Evolutionary conservation across 2,797 vertebrate genomes (phyloP), one percentile per base, ranked within the genome.

Genomic region (Aldrovandia affinis): DNA sequence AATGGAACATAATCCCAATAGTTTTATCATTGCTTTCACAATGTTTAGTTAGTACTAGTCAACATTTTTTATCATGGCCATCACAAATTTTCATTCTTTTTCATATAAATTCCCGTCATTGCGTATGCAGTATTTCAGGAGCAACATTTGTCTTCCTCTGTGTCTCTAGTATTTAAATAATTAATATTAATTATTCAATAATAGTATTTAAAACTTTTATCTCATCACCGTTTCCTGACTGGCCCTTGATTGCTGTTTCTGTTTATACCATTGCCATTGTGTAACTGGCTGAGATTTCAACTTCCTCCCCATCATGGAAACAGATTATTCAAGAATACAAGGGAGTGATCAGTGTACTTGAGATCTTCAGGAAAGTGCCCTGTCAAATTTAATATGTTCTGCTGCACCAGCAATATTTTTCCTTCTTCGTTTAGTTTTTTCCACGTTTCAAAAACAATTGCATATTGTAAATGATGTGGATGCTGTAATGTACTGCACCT

Each of bases 311-410:
- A 39, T 77, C 7, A 77, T 44, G 44, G 44, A 77, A 39, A 20
- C 14, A 42, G 6, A 70, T 18, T 42, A 77, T 42, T n/a, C n/a
- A 77, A 77, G 39, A 39, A 15, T 44, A 42, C 25, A 14, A n/a
- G n/a, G n/a, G n/a, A n/a, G n/a, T n/a, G n/a, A n/a, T n/a, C n/a
- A n/a, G n/a, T n/a, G n/a, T n/a, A n/a, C n/a, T n/a, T n/a, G n/a
- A n/a, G n/a, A n/a, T n/a, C n/a, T n/a, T n/a, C n/a, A n/a, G n/a
- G n/a, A n/a, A n/a, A n/a, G n/a, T n/a, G n/a, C n/a, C n/a, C n/a
- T n/a, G n/a, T n/a, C n/a, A n/a, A n/a, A n/a, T n/a, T n/a, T 50
- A 25, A 52, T 42, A 59, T 78, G 82, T 61, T 83, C 25, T 44
- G 52, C 36, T 36, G 4, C 54, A 61, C 54, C 52, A 81, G 33